Evolutionary conservation across 2,888 invertebrate genomes (phyloP).

Genomic region (Hydroisotoma schaefferi): DNA sequence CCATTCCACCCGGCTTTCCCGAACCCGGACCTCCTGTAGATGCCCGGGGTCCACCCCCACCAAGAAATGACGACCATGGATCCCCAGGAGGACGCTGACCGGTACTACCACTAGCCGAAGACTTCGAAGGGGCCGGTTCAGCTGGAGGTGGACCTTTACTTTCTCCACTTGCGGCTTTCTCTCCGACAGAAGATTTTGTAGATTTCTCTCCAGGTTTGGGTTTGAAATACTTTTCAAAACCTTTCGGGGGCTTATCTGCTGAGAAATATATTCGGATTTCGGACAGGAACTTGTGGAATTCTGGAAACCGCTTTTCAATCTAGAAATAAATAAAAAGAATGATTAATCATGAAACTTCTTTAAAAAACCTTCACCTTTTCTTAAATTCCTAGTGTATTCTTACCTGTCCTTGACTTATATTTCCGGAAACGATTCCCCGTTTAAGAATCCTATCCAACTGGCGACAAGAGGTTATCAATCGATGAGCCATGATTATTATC

Average conservation of each 20-base stretch:
- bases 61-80: constrained; percentile 45
- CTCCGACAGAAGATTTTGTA: constrained; percentile 49
- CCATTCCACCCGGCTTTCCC: constrained; percentile 38
- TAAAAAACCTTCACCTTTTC: background rate
- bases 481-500: constrained; percentile 39
- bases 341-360: background rate
- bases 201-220: constrained; percentile 55
- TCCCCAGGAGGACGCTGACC: constrained; percentile 35
- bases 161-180: background rate
- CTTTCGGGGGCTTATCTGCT: constrained; percentile 76
- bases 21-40: constrained; percentile 43
- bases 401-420: constrained; percentile 23
- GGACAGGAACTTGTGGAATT: constrained; percentile 38
- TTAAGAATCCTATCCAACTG: constrained; percentile 23
- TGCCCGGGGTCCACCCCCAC: constrained; percentile 47
- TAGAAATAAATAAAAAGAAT: constrained; percentile 7
- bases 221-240: constrained; percentile 88
- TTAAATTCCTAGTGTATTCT: background rate
- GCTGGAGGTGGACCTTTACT: constrained; percentile 16
- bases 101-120: constrained; percentile 5
- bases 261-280: constrained; percentile 41
- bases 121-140: constrained; percentile 15
- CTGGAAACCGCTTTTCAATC: constrained; percentile 35
- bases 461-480: constrained; percentile 35
- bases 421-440: constrained; percentile 18